A percentile compares a stretch with the other conserved stretches of the same genome.
Evolutionary conservation across 2,888 invertebrate genomes (phyloP).

Genomic region (Drosophila stalkeri): DNA sequence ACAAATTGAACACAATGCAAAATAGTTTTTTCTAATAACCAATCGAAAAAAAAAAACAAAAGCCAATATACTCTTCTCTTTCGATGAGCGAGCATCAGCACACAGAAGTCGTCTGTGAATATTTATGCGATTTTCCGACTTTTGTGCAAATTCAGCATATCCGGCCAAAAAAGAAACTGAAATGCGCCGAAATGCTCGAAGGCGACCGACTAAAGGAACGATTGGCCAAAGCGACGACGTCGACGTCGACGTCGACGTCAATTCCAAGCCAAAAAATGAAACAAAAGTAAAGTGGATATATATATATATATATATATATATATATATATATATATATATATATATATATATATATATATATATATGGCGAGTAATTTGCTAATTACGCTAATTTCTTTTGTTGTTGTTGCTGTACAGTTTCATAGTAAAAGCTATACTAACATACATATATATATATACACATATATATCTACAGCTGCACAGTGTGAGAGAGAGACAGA

Average conservation of each 20-base stretch:
- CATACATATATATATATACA: conserved; percentile 23
- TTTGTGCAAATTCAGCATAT: conserved; percentile 81
- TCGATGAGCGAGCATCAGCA: neutral
- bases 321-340: conserved; percentile 17
- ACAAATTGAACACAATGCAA: neutral
- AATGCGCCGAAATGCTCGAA: conserved; percentile 63
- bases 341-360: neutral
- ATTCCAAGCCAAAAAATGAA: conserved; percentile 67
- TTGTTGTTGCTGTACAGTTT: conserved; percentile 74
- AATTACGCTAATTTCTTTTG: conserved; percentile 80
- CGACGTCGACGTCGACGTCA: conserved; percentile 56
- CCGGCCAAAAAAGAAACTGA: conserved; percentile 75
- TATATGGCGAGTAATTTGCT: conserved; percentile 71
- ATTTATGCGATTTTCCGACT: conserved; percentile 73
- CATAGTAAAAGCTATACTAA: conserved; percentile 74
- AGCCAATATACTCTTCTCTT: neutral
- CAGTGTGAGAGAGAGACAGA: conserved; percentile 8
- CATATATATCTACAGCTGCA: conserved; percentile 3
- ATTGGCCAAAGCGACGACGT: conserved; percentile 25
- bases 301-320: neutral
- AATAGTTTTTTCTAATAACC: too few species aligned
- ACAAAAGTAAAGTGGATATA: conserved; percentile 37
- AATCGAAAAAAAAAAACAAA: too few species aligned
- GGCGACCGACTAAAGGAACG: conserved; percentile 44
- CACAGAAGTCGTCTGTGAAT: conserved; percentile 29